Percentiles rank a stretch among this genome's conserved stretches.
Conservation (phyloP, 2,113 vertebrate genomes). For the Engraulis encrasicolus region DNA sequence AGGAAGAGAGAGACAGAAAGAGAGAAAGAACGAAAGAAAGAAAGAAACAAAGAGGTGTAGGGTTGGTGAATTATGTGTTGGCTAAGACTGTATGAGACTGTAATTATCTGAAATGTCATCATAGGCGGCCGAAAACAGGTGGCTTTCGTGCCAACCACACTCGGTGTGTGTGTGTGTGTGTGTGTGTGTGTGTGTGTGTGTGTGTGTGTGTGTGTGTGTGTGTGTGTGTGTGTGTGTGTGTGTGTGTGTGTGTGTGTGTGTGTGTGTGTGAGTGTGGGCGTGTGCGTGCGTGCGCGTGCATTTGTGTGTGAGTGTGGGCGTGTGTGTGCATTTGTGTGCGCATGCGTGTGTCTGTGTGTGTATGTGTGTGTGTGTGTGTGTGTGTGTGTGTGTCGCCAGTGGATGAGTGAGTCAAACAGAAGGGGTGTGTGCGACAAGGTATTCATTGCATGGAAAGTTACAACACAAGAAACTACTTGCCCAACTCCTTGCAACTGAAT, state of each 20-base stretch:
- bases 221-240: background rate
- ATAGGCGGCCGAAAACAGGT: background rate
- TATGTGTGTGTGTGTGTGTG: too few species aligned
- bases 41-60: background rate
- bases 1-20: background rate
- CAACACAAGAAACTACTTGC: too few species aligned
- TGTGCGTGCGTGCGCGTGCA: too few species aligned
- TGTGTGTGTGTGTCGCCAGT: too few species aligned
- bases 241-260: too few species aligned
- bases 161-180: background rate
- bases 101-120: conserved; percentile 12
- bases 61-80: background rate
- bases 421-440: too few species aligned
- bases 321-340: too few species aligned
- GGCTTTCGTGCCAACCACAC: background rate
- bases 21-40: background rate
- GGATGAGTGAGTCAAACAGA: background rate
- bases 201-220: background rate
- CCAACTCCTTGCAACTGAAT: too few species aligned
- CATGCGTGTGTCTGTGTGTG: too few species aligned
- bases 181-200: background rate
- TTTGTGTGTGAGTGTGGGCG: too few species aligned
- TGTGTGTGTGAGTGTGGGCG: too few species aligned
- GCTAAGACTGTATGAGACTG: background rate
- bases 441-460: too few species aligned